Percentiles rank a stretch among this genome's conserved stretches.
These are phyloP conservation scores for Chitala chitala DNA, from an alignment of 2,113 vertebrate species.

Conservation along the genomic window DNA sequence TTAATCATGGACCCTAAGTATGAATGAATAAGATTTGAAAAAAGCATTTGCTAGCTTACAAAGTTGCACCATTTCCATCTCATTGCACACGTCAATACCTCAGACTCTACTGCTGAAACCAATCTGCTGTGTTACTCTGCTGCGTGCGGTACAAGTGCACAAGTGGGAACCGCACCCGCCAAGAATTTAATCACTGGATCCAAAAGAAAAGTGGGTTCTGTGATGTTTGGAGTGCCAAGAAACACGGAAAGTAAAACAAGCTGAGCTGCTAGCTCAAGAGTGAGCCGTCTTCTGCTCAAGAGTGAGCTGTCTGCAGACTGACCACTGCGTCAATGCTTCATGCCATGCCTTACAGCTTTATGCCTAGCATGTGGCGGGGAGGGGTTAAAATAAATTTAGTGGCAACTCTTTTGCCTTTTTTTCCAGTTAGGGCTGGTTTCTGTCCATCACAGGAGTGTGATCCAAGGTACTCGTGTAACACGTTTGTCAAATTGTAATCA, in stretches of 20 bases:
- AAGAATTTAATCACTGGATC: constrained; percentile 23
- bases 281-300: neutral
- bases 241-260: constrained; percentile 27
- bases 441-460: neutral
- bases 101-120: no score
- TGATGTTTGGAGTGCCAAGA: constrained; percentile 25
- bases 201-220: neutral
- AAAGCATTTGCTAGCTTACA: neutral
- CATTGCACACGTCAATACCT: neutral
- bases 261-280: constrained; percentile 16
- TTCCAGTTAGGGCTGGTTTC: constrained; percentile 10
- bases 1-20: no score
- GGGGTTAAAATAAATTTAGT: no score
- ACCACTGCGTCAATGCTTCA: neutral
- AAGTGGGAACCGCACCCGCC: constrained; percentile 11
- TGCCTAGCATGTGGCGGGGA: no score
- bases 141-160: constrained; percentile 17
- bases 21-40: no score
- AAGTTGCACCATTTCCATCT: neutral
- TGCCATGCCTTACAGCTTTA: neutral
- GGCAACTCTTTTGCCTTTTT: neutral
- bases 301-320: neutral
- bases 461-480: neutral
- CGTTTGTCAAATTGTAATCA: neutral
- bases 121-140: neutral